Evolutionary conservation across 2,888 invertebrate species (phyloP).

Genomic region (Eilema sororculum): DNA sequence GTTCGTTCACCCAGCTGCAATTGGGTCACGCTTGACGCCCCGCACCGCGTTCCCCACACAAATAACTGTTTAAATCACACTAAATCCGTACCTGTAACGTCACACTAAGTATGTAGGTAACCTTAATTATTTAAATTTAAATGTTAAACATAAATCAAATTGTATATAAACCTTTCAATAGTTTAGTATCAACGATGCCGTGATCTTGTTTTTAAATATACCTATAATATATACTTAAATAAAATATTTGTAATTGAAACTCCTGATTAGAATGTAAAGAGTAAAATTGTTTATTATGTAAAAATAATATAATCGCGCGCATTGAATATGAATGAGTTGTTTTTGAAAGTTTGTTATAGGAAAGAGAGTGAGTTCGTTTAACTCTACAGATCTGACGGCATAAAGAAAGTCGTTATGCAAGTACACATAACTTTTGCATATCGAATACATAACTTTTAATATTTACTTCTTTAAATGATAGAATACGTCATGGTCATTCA

Average conservation of each 20-base stretch:
- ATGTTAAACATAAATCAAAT: conserved; percentile 34
- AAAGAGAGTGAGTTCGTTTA: conserved; percentile 38
- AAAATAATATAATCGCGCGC: conserved; percentile 26
- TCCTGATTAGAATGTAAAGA: conserved; percentile 30
- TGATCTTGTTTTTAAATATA: conserved; percentile 20
- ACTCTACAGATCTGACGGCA: conserved; percentile 32
- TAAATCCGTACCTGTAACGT: conserved; percentile 81
- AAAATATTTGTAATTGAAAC: conserved; percentile 18
- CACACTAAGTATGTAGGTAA: conserved; percentile 68
- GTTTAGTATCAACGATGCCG: conserved; percentile 15
- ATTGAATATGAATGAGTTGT: conserved; percentile 39
- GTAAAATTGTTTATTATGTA: conserved; percentile 40
- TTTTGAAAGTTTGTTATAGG: conserved; percentile 42
- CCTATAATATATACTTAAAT: conserved; percentile 5
- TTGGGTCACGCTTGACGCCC: conserved; percentile 80
- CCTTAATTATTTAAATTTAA: conserved; percentile 59
- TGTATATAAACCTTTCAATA: conserved; percentile 29
- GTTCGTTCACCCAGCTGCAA: conserved; percentile 84
- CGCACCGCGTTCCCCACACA: conserved; percentile 72
- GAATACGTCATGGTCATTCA: conserved; percentile 43
- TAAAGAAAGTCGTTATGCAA: conserved; percentile 49
- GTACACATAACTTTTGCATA: conserved; percentile 40
- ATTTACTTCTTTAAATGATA: conserved; percentile 34
- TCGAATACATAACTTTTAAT: conserved; percentile 41
- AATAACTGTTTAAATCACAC: conserved; percentile 81